Conservation (phyloP, 2,113 vertebrate genomes). For the Psammodynastes pulverulentus region DNA sequence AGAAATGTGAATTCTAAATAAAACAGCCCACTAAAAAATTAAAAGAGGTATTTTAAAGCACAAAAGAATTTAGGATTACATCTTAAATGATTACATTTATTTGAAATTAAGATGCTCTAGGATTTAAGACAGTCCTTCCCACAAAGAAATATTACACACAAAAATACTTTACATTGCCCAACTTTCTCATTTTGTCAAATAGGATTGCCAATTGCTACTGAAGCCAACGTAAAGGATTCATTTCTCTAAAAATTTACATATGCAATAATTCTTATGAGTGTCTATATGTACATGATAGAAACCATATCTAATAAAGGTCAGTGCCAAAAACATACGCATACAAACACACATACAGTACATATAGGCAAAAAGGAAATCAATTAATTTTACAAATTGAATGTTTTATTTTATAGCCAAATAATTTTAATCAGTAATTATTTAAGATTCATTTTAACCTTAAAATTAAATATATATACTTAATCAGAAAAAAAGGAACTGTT, state of each 20-base stretch:
- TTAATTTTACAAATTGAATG: not conserved
- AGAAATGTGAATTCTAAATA: not conserved
- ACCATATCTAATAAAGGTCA: not conserved
- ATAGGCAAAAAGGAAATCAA: too few relatives aligned
- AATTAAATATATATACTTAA: not conserved
- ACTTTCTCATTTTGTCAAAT: not conserved
- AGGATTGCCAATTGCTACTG: not conserved
- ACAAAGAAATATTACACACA: not conserved
- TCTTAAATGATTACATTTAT: not conserved
- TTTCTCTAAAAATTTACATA: not conserved
- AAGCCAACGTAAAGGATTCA: not conserved
- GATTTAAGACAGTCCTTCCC: not conserved
- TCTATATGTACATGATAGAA: not conserved
- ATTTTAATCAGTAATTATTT: not conserved
- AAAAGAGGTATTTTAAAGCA: not conserved
- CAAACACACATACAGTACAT: too few relatives aligned
- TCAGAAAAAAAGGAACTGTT: not conserved
- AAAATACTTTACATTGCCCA: not conserved
- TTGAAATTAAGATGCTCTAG: not conserved
- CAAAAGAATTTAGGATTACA: not conserved
- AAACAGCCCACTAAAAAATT: not conserved
- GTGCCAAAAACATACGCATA: not conserved
- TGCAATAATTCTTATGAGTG: not conserved
- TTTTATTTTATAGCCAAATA: not conserved
- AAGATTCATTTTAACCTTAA: not conserved